Evolutionary conservation across 2,888 invertebrate species (phyloP), one percentile per base, ranked within the genome.

Genomic region (Arge pagana): DNA sequence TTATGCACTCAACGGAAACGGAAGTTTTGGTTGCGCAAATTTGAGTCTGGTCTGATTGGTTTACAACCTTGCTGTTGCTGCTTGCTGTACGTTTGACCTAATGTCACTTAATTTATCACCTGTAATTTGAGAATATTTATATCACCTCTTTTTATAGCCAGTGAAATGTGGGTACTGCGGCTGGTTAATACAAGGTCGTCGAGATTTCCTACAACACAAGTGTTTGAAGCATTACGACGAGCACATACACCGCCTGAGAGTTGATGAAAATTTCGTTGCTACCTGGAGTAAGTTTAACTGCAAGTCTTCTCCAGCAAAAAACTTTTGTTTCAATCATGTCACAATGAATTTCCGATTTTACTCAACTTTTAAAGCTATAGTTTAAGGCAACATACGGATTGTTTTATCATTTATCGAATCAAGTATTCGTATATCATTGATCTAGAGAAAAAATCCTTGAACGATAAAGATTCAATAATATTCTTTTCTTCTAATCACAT

Each of bases 91-190:
- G 16, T 35, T 15, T 15, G 35, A 36, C 19, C 36, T 10, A 36
- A 19, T 19, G 21, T 36, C 39, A 23, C 39, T 15, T 13, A 23
- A 39, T 39, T 39, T 39, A 21, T 23, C 11, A 40, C 40, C 40
- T 40, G 24, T 40, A 40, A 40, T 40, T 40, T 10, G 24, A 40
- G 23, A 39, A 39, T 39, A 36, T 36, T 19, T 11, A 18, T 23
- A 23, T 39, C 23, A 39, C 24, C 21, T 15, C 13, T 3, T 16
- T 4, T 40, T 40, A 24, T 16, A 40, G 40, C 40, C 40, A 24
- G 40, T 40, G 15, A 40, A 40, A 26, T 40, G 40, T 40, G 40
- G 40, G 26, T 40, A 40, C 40, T 40, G 40, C 26, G 24, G 40
- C 40, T 40, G 40, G 40, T n/a, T 40, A 6, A 40, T 40, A 5